Evolutionary conservation across 2,113 vertebrate species (phyloP).

Genomic region (Cavia aperea): DNA sequence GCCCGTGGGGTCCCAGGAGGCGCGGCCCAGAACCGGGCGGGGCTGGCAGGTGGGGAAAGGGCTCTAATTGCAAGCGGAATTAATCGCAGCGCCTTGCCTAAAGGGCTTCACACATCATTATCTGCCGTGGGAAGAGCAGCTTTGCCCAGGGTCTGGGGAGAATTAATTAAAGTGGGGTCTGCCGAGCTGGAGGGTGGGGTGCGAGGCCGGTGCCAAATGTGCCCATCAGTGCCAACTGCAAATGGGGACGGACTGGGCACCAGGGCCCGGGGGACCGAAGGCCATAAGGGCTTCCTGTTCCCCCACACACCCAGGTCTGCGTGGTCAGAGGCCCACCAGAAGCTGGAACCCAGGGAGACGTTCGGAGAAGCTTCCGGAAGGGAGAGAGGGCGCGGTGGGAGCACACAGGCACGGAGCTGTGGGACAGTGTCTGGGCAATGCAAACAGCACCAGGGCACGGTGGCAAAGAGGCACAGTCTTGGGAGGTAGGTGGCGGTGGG

Average conservation of each 20-base stretch:
- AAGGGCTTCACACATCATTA: background rate
- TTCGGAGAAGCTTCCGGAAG: background rate
- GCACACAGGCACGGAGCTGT: background rate
- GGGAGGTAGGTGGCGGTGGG: accelerated
- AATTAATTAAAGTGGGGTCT: slow-evolving; percentile 38
- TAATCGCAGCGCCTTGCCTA: background rate
- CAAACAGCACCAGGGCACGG: background rate
- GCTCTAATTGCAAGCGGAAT: background rate
- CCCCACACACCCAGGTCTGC: no score
- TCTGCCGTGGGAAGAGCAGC: background rate
- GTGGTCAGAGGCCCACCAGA: background rate
- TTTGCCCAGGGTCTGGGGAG: background rate
- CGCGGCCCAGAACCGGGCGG: background rate
- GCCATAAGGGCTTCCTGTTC: accelerated
- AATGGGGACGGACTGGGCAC: accelerated
- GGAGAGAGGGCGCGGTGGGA: background rate
- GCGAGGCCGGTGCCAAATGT: background rate
- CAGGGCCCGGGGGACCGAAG: accelerated
- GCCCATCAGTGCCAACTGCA: background rate
- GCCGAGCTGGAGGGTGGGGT: background rate
- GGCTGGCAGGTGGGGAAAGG: background rate
- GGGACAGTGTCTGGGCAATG: background rate
- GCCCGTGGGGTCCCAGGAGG: background rate
- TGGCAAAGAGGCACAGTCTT: accelerated
- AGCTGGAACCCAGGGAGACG: background rate